Conservation (phyloP, 2,888 invertebrate genomes). For the Laspeyria flexula region DNA sequence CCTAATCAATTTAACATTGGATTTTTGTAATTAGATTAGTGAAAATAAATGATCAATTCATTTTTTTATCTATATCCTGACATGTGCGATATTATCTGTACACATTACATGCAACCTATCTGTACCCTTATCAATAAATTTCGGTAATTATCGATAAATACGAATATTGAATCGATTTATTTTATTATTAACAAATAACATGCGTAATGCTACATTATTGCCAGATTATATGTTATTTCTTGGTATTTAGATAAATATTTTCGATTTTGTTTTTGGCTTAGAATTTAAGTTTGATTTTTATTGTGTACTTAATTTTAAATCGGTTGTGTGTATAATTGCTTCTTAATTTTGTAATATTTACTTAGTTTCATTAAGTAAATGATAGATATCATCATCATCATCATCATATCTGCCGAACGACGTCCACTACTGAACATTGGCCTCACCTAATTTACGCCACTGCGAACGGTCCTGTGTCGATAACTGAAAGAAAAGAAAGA, state of each 20-base stretch:
- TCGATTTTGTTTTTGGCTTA: conserved; percentile 8
- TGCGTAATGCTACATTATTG: conserved; percentile 53
- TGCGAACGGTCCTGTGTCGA: too few species aligned
- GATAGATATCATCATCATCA: too few species aligned
- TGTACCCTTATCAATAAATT: conserved; percentile 33
- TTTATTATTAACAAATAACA: conserved; percentile 46
- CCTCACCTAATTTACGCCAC: too few species aligned
- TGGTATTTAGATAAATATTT: conserved; percentile 46
- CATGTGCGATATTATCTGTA: conserved; percentile 37
- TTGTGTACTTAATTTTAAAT: too few species aligned
- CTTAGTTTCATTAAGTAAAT: too few species aligned
- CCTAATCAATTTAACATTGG: conserved; percentile 41
- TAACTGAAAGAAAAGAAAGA: too few species aligned
- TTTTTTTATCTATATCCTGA: conserved; percentile 46
- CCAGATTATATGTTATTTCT: conserved; percentile 49
- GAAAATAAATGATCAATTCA: conserved; percentile 57
- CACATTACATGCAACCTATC: conserved; percentile 29
- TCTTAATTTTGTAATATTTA: too few species aligned
- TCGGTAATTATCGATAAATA: conserved; percentile 45
- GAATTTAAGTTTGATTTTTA: too few species aligned
- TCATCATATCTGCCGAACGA: too few species aligned
- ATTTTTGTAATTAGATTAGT: conserved; percentile 51
- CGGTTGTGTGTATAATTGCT: too few species aligned
- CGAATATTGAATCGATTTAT: conserved; percentile 41
- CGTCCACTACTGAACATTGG: too few species aligned